These are phyloP conservation scores for Stictocephala bisonia DNA, from an alignment of 2,888 invertebrate genomes.

Conservation along the genomic window DNA sequence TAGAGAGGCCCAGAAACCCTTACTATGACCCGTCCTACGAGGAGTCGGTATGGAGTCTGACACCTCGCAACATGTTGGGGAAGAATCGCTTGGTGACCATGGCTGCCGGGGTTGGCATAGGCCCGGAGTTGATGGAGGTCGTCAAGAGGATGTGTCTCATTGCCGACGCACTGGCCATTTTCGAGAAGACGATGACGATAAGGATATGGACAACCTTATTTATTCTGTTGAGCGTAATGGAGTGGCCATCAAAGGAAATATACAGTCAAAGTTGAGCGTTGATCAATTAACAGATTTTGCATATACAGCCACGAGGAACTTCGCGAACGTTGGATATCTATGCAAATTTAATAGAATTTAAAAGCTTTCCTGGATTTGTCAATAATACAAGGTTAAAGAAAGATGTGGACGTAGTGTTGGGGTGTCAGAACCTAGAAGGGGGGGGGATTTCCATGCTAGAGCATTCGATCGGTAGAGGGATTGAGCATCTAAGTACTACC, in stretches of 20 bases:
- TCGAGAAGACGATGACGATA: conserved; percentile 17
- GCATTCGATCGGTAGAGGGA: background rate
- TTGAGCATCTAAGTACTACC: conserved; percentile 16
- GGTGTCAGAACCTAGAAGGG: conserved; percentile 29
- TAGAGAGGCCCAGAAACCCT: background rate
- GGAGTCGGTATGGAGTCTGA: conserved; percentile 1
- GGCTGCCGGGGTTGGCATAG: conserved; percentile 17
- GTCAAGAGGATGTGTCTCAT: background rate
- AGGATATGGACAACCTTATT: conserved; percentile 27
- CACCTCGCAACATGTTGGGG: background rate
- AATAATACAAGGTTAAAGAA: conserved; percentile 2
- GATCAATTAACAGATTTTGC: no score
- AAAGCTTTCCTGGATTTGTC: conserved; percentile 12
- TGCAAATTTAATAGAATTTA: conserved; percentile 1
- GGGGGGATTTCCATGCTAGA: conserved; percentile 29
- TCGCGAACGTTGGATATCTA: conserved; percentile 5
- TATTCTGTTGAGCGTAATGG: conserved; percentile 38
- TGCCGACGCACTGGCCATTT: conserved; percentile 12
- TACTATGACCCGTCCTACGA: conserved; percentile 20
- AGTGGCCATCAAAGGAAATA: conserved; percentile 32
- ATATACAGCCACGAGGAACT: background rate
- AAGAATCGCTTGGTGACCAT: conserved; percentile 22
- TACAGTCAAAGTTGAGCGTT: no score
- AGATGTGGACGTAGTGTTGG: conserved; percentile 16
- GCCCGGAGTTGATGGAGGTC: conserved; percentile 23